Evolutionary conservation across 2,888 invertebrate genomes (phyloP).

Genomic region (Petrophora chlorosata): DNA sequence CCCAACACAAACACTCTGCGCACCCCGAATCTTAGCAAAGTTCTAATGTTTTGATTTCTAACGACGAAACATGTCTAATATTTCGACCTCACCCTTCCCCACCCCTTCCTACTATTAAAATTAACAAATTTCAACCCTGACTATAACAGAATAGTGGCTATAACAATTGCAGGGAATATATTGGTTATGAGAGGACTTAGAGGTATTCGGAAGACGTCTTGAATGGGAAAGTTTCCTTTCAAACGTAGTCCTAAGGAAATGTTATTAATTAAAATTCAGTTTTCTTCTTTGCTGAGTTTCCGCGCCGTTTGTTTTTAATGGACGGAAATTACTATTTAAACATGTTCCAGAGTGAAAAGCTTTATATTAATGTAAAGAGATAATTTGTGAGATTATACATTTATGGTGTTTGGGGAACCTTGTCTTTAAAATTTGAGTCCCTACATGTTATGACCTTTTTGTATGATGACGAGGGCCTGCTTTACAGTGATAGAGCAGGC

Average conservation of each 20-base stretch:
- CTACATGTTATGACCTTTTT: no score
- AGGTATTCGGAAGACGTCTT: conserved; percentile 58
- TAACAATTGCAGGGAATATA: conserved; percentile 6
- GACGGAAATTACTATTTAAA: conserved; percentile 6
- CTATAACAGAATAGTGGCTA: conserved; percentile 25
- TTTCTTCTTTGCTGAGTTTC: conserved; percentile 33
- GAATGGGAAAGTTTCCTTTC: conserved; percentile 56
- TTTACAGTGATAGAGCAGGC: no score
- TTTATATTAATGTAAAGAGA: background rate
- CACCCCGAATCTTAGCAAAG: conserved; percentile 46
- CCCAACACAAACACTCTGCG: conserved; percentile 24
- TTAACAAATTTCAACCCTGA: conserved; percentile 26
- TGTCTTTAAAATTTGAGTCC: no score
- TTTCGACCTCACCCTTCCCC: conserved; percentile 56
- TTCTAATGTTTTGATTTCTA: conserved; percentile 76
- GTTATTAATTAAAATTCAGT: conserved; percentile 58
- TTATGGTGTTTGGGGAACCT: no score
- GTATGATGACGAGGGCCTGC: no score
- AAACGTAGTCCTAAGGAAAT: conserved; percentile 51
- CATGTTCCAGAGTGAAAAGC: background rate
- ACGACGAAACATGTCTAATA: conserved; percentile 75
- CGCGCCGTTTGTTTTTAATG: conserved; percentile 28
- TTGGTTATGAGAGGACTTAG: conserved; percentile 32
- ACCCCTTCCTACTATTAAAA: conserved; percentile 24
- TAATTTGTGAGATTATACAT: background rate